Evolutionary conservation across 1,140 invertebrate genomes (phyloP).

Genomic region (Oreohelix idahoensis): DNA sequence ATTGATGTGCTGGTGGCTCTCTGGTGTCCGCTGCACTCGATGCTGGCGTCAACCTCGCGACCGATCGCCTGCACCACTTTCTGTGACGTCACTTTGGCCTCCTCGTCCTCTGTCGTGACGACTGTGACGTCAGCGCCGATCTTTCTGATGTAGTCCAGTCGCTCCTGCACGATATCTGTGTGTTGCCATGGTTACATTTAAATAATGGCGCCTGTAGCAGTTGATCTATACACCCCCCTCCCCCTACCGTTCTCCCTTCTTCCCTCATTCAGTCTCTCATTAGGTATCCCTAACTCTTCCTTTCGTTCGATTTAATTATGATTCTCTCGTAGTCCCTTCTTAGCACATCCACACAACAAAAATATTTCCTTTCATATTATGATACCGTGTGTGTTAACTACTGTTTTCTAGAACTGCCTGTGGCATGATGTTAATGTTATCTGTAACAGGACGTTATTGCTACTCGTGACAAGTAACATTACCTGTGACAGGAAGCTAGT

Average conservation of each 20-base stretch:
- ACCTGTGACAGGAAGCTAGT: slow-evolving; percentile 90
- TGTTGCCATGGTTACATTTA: neutral
- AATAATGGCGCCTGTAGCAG: too few species aligned
- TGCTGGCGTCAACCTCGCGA: slow-evolving; percentile 81
- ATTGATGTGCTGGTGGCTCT: slow-evolving; percentile 82
- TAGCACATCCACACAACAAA: too few species aligned
- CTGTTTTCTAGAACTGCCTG: neutral
- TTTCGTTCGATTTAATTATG: too few species aligned
- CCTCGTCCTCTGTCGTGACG: slow-evolving; percentile 44
- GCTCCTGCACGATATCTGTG: slow-evolving; percentile 81
- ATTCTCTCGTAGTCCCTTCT: too few species aligned
- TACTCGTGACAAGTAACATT: neutral
- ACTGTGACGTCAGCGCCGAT: slow-evolving; percentile 85
- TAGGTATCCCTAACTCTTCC: too few species aligned
- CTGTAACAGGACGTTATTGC: too few species aligned
- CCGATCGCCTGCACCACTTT: slow-evolving; percentile 79
- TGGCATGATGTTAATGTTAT: neutral
- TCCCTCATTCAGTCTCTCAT: too few species aligned
- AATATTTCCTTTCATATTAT: too few species aligned
- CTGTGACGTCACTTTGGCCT: slow-evolving; percentile 78
- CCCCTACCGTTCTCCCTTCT: too few species aligned
- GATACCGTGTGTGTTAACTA: neutral
- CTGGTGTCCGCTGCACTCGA: slow-evolving; percentile 90
- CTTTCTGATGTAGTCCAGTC: slow-evolving; percentile 84
- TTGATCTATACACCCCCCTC: too few species aligned